A percentile compares a stretch with the other conserved stretches of the same genome.
Conservation (phyloP, 2,888 invertebrate species). For the Aethes cnicana region DNA sequence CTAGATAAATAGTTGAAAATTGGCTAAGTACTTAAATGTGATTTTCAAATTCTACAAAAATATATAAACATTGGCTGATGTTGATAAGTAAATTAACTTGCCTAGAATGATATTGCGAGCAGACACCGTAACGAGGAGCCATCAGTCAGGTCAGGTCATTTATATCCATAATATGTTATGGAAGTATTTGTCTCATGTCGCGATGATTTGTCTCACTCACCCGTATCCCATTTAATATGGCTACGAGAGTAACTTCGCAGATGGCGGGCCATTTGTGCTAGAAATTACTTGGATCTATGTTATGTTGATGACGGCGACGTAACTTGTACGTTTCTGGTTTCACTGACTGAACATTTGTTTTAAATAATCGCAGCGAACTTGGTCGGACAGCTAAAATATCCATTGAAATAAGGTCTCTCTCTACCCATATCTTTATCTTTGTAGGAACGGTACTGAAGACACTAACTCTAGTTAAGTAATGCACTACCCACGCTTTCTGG, state of each 20-base stretch:
- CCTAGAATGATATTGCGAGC: background rate
- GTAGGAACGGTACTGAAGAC: no score
- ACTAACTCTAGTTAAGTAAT: background rate
- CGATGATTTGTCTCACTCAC: slow-evolving; percentile 18
- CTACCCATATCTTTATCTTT: no score
- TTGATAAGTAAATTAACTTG: background rate
- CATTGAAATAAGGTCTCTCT: no score
- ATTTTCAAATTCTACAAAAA: no score
- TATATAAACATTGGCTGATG: background rate
- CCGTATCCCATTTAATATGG: slow-evolving; percentile 10
- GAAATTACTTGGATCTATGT: no score
- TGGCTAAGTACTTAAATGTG: no score
- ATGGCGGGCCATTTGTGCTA: slow-evolving; percentile 8
- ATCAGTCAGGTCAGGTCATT: slow-evolving; percentile 19
- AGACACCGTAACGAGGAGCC: slow-evolving; percentile 5
- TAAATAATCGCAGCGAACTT: no score
- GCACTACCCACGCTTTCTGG: background rate
- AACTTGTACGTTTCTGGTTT: no score
- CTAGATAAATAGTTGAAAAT: no score
- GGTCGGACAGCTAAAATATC: no score
- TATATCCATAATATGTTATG: slow-evolving; percentile 26
- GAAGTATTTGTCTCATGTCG: slow-evolving; percentile 23
- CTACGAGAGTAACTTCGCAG: background rate
- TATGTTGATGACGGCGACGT: no score
- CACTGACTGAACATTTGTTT: no score